Evolutionary conservation across 2,113 vertebrate species (phyloP), one percentile per base, ranked within the genome.

Genomic region (Etia nguti): DNA sequence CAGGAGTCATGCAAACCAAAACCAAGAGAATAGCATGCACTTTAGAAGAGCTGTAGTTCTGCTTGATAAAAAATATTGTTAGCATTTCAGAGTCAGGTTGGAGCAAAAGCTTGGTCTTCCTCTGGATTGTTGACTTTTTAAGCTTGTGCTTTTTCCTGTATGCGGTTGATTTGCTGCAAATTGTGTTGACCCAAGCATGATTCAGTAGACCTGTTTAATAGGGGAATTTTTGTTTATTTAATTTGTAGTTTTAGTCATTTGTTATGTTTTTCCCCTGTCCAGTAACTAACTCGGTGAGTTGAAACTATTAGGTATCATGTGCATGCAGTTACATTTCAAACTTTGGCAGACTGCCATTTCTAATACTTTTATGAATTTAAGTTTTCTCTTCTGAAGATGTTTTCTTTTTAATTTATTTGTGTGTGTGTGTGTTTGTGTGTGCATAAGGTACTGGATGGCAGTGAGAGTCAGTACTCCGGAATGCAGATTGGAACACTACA

Each of bases 381-480:
- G 34, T 70, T 62, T 48, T 79, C 20, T 50, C n/a, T 20, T 46
- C n/a, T 82, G 8, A 8, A 90, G 38, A 56, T 68, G 11, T n/a
- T 41, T 68, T 68, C 3, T 79, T 68, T 50, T 50, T n/a, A 31
- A 50, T 56, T 56, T 82, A 93, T 7, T 92, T 56, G n/a, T 70
- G 36, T 91, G 26, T 87, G 31, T 55, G n/a, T 38, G 36, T 43
- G 43, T 80, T 5, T 93, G 54, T 92, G 54, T 91, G 41, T 89
- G 46, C 57, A 20, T 60, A 93, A 99, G 99, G 98, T 99, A 41
- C 93, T 99, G 75, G 99, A 99, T 18, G 96, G 98, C 68, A 95
- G 96, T 29, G 98, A 99, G 81, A 97, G 97, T 93, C 99, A 98
- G 85, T 98, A 97, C 91, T 97, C 96, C 10, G 98, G 97, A 79